Conservation (phyloP, 2,888 invertebrate genomes). For the Suillia variegata region DNA sequence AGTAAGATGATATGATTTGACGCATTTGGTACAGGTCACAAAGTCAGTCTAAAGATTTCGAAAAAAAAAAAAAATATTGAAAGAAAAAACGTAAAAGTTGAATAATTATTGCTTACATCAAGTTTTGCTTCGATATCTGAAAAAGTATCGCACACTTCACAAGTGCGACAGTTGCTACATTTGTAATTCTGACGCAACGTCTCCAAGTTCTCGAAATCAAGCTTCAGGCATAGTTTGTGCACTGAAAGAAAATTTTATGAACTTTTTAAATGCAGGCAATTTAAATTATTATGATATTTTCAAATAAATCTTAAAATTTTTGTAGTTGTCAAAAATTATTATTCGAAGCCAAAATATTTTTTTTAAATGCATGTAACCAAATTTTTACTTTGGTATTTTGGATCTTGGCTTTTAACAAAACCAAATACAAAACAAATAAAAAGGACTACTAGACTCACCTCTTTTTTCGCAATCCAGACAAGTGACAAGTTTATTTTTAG, state of each 20-base stretch:
- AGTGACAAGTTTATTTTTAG: slow-evolving; percentile 46
- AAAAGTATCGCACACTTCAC: slow-evolving; percentile 62
- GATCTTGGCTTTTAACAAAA: too few relatives aligned
- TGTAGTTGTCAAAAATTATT: neutral
- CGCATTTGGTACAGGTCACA: slow-evolving; percentile 81
- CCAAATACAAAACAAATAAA: too few relatives aligned
- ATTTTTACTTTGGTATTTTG: too few relatives aligned
- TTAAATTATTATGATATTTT: neutral
- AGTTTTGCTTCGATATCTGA: slow-evolving; percentile 80
- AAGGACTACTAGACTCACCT: slow-evolving; percentile 35
- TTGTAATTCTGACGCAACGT: slow-evolving; percentile 70
- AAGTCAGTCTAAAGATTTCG: slow-evolving; percentile 68
- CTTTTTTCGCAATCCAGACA: slow-evolving; percentile 48
- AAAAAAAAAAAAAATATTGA: neutral
- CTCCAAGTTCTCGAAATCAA: slow-evolving; percentile 43
- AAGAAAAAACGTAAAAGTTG: too few relatives aligned
- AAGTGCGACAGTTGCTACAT: slow-evolving; percentile 88
- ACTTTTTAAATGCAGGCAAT: neutral
- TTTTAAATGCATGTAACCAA: too few relatives aligned
- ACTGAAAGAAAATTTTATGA: slow-evolving; percentile 40
- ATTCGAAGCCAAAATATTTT: neutral
- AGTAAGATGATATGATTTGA: slow-evolving; percentile 81
- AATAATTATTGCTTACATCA: too few relatives aligned
- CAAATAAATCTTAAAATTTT: too few relatives aligned
- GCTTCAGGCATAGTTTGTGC: slow-evolving; percentile 46